Base-by-base conservation (phyloP, 2,113 vertebrate species). In the Leptobrachium leishanense region DNA sequence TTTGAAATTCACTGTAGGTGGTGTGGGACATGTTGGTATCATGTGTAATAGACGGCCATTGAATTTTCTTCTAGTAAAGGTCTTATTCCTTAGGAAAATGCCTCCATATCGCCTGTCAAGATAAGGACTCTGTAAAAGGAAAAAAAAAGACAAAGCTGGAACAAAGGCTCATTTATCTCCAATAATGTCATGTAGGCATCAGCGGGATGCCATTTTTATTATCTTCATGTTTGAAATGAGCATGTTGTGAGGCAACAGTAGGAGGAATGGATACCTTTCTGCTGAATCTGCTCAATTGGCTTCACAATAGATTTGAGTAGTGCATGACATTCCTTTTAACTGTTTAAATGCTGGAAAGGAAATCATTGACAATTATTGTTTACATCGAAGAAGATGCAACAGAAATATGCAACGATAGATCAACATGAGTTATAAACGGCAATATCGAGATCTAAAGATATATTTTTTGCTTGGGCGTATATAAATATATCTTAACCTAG, bases 101-200 rank as follows among this genome's bases (percentile, higher is more conserved):
- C 50, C 57, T 65, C 73, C 59, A 75, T 75, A 64, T 75, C 43
- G 43, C 59, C 20, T 75, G 59, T 75, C 59, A 65, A 75, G 73
- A 75, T 65, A 75, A 65, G 15, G 9, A 15, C 57, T 43, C n/a
- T 42, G 72, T 64, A 64, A 62, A 75, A 44, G 46, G 73, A 50
- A 50, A 50, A 50, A 50, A 31, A 50, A 50, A 50, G 8, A 50
- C 46, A 4, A 8, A 50, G 8, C 46, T 12, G 59, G 72, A 64
- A 74, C 57, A 74, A 74, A 64, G 15, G 57, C 57, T 74, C 72
- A 46, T 74, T 74, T 39, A 46, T 74, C 43, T 64, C 43, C 7
- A 63, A 43, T 63, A 63, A 15, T 64, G 72, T 50, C 5, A 50
- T 65, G 39, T 75, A 75, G 5, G 12, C 59, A 75, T 10, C 57